Base-by-base conservation (phyloP, 1,140 invertebrate genomes). In the Amphibalanus amphitrite region DNA sequence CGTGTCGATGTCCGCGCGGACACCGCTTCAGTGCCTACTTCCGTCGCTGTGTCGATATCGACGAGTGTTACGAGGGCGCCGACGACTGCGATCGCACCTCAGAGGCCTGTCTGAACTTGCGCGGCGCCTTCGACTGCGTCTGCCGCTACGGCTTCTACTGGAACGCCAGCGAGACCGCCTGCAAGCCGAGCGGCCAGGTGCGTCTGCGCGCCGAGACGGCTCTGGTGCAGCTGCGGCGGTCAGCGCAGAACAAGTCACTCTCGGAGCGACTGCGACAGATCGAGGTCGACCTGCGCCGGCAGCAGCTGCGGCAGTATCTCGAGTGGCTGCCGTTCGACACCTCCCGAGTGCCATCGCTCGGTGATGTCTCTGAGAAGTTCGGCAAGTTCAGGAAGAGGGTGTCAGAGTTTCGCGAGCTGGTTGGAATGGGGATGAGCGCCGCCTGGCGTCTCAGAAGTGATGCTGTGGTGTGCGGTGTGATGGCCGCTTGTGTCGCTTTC, bases 1-100 rank as follows among this genome's bases (percentile, higher is more conserved):
- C 79, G 30, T 87, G 86, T 76, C 69, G 79, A 40, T 87, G 86
- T 75, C 75, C 75, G 30, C 17, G 68, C 3, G 85, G 86, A n/a
- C 47, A 69, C 29, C 30, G 70, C 64, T 72, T 72, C 67, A 67
- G 67, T 29, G 3, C 71, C 28, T 69, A 59, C 17, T 29, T 72
- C 40, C 65, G 67, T 17, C 69, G 64, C 69, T 72, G 71, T 40
- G 71, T 72, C 6, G 71, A 72, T 30, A 40, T 33, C 13, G 71
- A 72, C 33, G 71, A 72, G 67, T 72, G 71, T 29, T 59, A 29
- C 29, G 40, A 65, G 17, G 67, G 67, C 67, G 64, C n/a, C 29
- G 33, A 69, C 67, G 30, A 69, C 40, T 72, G 71, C 33, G 71
- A 69, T 29, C 29, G 65, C 13, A 69, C 69, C 25, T 28, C 65